Conservation (phyloP, 1,140 invertebrate genomes). For the Psilanteris sp. region DNA sequence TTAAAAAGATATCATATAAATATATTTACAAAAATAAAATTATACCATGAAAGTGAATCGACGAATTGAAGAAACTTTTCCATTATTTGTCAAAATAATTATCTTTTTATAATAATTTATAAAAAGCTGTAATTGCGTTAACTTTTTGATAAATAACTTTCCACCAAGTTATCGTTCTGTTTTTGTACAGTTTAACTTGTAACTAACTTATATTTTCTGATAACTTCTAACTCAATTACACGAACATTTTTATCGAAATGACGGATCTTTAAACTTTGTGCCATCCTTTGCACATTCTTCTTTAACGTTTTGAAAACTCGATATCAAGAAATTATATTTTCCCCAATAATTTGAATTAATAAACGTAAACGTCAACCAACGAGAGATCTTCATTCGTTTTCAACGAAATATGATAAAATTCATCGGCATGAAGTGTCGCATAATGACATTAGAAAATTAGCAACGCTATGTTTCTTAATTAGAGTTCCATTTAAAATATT, state of each 20-base stretch:
- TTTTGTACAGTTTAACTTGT: conserved; percentile 32
- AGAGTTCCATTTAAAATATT: too few relatives aligned
- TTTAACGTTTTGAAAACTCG: not conserved
- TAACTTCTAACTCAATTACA: conserved; percentile 32
- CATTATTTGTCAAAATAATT: conserved; percentile 6
- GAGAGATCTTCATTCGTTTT: too few relatives aligned
- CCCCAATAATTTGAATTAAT: too few relatives aligned
- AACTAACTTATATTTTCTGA: conserved; percentile 10
- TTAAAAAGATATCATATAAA: too few relatives aligned
- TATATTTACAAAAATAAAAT: too few relatives aligned
- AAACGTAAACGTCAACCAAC: too few relatives aligned
- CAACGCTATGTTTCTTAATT: too few relatives aligned
- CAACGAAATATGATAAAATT: too few relatives aligned
- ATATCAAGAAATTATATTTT: not conserved
- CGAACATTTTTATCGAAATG: conserved; percentile 21
- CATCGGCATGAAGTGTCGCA: too few relatives aligned
- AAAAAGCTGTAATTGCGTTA: conserved; percentile 15
- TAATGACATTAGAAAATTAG: too few relatives aligned
- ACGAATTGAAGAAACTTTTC: not conserved
- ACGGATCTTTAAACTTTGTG: conserved; percentile 1
- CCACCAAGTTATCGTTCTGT: conserved; percentile 13
- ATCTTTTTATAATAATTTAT: conserved; percentile 11
- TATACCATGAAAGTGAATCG: conserved; percentile 12
- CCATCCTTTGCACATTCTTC: not conserved
- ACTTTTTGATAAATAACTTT: conserved; percentile 30